These are phyloP conservation scores for Drosophila pseudotakahashii DNA, from an alignment of 2,888 invertebrate species.

Conservation along the genomic window DNA sequence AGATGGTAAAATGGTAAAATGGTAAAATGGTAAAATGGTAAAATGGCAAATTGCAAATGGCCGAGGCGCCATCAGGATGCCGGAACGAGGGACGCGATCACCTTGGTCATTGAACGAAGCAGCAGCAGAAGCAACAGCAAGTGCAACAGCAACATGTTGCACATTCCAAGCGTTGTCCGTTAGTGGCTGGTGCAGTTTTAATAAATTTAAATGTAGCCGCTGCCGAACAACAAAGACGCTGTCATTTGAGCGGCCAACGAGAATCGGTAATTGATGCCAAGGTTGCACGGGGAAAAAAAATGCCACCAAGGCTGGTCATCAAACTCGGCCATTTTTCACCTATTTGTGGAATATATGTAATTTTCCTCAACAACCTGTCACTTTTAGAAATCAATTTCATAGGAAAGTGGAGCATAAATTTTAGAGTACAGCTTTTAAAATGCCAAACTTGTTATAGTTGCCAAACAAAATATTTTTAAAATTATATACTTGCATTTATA, in stretches of 20 bases:
- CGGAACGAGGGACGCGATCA: constrained; percentile 18
- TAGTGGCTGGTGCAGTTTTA: constrained; percentile 73
- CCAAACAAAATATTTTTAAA: too few relatives aligned
- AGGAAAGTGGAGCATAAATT: neutral
- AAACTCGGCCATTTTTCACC: neutral
- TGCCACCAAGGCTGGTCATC: neutral
- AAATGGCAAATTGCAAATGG: constrained; percentile 50
- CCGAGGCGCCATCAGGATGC: constrained; percentile 45
- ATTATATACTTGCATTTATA: too few relatives aligned
- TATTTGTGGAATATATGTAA: neutral
- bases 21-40: too few relatives aligned
- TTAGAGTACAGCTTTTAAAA: too few relatives aligned
- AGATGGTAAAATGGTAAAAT: constrained; percentile 54
- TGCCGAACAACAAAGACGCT: constrained; percentile 59
- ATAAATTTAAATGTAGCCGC: constrained; percentile 74
- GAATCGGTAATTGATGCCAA: constrained; percentile 75
- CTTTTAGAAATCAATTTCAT: neutral
- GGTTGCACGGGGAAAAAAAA: constrained; percentile 19
- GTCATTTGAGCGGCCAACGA: constrained; percentile 74
- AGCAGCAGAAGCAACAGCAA: constrained; percentile 3
- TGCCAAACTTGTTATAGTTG: too few relatives aligned
- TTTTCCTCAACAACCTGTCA: neutral
- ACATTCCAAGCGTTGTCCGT: constrained; percentile 67
- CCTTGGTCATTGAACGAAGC: constrained; percentile 48
- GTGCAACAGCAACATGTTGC: constrained; percentile 42